These are phyloP conservation scores for Pelodiscus sinensis DNA, from an alignment of 2,113 vertebrate species.

Conservation along the genomic window DNA sequence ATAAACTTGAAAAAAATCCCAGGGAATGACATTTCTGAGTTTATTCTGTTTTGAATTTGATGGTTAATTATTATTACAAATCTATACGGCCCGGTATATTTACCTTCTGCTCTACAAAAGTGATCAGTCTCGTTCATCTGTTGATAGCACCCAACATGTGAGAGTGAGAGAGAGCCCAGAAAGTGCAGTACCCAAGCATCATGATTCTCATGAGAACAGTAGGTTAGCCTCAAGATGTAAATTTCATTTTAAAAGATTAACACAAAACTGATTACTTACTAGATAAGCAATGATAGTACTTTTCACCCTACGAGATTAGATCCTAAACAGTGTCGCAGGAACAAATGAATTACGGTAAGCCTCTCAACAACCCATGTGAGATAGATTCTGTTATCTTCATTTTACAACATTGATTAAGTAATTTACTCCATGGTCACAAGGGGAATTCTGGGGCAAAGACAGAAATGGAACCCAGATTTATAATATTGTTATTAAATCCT, in stretches of 20 bases:
- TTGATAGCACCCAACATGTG: not conserved
- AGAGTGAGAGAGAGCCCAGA: not conserved
- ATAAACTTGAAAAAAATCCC: not conserved
- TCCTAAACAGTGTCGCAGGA: not conserved
- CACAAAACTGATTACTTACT: not conserved
- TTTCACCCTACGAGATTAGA: not conserved
- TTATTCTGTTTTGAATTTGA: not conserved
- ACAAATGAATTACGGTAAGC: not conserved
- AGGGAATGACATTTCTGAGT: not conserved
- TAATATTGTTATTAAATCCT: not conserved
- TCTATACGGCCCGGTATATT: too few species aligned
- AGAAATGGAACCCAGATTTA: not conserved
- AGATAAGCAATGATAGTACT: not conserved
- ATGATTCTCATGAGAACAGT: not conserved
- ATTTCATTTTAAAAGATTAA: not conserved
- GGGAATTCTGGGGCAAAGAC: not conserved
- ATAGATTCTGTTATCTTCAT: not conserved
- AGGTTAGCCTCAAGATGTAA: not conserved
- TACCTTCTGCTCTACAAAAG: not conserved
- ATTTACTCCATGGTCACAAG: not conserved
- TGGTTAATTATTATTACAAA: not conserved
- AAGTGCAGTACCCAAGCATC: not conserved
- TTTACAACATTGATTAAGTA: not conserved
- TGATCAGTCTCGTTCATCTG: accelerated
- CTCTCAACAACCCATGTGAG: not conserved